Percentiles rank a stretch among this genome's conserved stretches.
Conservation (phyloP, 2,113 vertebrate species). For the Oncorhynchus masou region DNA sequence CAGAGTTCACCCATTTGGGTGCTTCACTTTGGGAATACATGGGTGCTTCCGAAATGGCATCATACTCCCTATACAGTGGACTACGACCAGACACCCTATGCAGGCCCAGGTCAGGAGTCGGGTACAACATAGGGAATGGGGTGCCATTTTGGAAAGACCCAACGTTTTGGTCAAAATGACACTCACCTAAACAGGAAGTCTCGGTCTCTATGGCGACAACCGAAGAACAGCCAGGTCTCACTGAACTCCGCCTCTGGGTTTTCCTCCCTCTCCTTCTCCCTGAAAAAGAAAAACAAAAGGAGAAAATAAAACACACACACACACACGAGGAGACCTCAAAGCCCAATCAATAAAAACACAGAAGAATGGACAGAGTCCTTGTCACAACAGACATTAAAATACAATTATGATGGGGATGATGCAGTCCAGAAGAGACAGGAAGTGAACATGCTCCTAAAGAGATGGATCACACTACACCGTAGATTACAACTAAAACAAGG, state of each 20-base stretch:
- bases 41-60: no score
- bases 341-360: neutral
- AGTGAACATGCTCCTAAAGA: conserved; percentile 44
- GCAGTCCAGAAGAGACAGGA: conserved; percentile 38
- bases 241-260: conserved; percentile 74
- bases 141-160: neutral
- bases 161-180: neutral
- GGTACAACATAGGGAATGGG: neutral
- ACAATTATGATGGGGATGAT: conserved; percentile 33
- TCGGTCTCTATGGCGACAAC: conserved; percentile 84
- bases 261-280: conserved; percentile 73
- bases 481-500: conserved; percentile 29
- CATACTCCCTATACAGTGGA: no score
- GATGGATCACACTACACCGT: conserved; percentile 38
- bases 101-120: no score
- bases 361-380: conserved; percentile 26
- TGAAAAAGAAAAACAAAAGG: conserved; percentile 54
- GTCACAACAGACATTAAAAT: conserved; percentile 50
- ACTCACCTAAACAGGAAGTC: conserved; percentile 91
- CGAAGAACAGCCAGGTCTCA: conserved; percentile 91
- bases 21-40: no score
- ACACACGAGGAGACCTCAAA: no score
- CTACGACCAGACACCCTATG: no score
- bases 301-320: neutral
- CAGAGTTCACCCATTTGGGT: neutral